Conservation (phyloP, 2,797 vertebrate species). For the Nannoperca obscura region DNA sequence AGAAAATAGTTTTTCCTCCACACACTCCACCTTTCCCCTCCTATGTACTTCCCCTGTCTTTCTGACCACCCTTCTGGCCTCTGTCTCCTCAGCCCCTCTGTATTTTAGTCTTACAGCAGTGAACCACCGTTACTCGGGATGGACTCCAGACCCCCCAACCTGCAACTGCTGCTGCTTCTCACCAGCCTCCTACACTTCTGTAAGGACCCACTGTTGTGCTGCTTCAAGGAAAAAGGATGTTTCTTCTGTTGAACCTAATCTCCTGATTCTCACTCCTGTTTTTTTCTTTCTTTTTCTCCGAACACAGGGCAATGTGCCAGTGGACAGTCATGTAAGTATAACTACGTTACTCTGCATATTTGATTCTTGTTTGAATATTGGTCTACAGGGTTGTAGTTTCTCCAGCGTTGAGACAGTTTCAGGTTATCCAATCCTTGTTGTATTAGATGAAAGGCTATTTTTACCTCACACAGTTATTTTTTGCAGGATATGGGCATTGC, state of each 20-base stretch:
- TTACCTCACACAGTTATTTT: constrained; percentile 40
- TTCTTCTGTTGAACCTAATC: constrained; percentile 13
- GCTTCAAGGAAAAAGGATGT: constrained; percentile 19
- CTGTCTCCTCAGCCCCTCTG: constrained; percentile 7
- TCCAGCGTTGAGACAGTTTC: constrained; percentile 34
- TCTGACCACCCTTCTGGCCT: constrained; percentile 42
- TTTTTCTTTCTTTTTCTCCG: constrained; percentile 3
- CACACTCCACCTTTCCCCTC: constrained; percentile 67
- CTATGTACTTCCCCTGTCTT: constrained; percentile 49
- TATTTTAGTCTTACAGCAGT: constrained; percentile 22
- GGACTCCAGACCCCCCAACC: constrained; percentile 62
- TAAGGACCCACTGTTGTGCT: constrained; percentile 63
- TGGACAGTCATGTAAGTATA: constrained; percentile 73
- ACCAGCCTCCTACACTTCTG: constrained; percentile 54
- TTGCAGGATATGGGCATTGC: constrained; percentile 21
- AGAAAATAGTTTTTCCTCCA: neutral
- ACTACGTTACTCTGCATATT: neutral
- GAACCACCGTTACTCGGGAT: constrained; percentile 61
- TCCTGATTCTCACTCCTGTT: constrained; percentile 34
- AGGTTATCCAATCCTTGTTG: constrained; percentile 31
- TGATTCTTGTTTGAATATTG: constrained; percentile 18
- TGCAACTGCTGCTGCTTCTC: constrained; percentile 59
- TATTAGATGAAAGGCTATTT: constrained; percentile 46
- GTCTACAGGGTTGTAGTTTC: constrained; percentile 3
- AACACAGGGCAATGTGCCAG: constrained; percentile 55